Evolutionary conservation across 2,888 invertebrate species (phyloP), one percentile per base, ranked within the genome.

Genomic region (Brachypalpus laphriformis): DNA sequence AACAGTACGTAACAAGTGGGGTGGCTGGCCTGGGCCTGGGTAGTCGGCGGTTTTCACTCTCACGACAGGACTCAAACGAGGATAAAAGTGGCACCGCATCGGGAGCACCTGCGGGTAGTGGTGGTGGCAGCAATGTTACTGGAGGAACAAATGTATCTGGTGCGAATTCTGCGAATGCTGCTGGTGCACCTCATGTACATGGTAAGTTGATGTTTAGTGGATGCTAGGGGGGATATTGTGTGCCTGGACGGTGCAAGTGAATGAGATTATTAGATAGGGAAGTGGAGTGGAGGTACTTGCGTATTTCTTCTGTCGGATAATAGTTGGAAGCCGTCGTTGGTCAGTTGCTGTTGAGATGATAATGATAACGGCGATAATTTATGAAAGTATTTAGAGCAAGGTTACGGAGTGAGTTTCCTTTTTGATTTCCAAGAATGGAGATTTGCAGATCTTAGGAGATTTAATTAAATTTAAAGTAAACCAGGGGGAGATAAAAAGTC

Each of bases 1-100:
- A 96, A 89, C 97, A 97, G 92, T 96, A 96, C 91, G 96, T 97
- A 91, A 96, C 95, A 89, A 97, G 96, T 92, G 96, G 96, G 91
- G 96, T 97, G 88, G 96, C 96, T 57, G 96, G 95, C 89, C 92
- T 97, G 88, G 95, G 95, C 86, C 92, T 97, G 82, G 95, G 96
- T 87, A 95, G 96, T 74, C 95, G 95, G 87, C 94, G 95, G 86
- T 95, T 94, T 90, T 95, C 95, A 14, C 93, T 95, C 80, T 93
- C 95, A 22, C 94, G 95, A 1, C 95, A 95, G 90, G 94, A 94
- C 87, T 94, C 95, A 42, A 93, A 92, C 22, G 94, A 94, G 82
- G 90, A 90, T 74, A 88, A 89, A 82, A 74, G 71, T 66, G 82
- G 66, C 42, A 57, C 57, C 42, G 86, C 72, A 66, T 75, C 74